These are phyloP conservation scores for Leptinotarsa rubiginosa DNA, from an alignment of 2,888 invertebrate genomes.

Conservation along the genomic window DNA sequence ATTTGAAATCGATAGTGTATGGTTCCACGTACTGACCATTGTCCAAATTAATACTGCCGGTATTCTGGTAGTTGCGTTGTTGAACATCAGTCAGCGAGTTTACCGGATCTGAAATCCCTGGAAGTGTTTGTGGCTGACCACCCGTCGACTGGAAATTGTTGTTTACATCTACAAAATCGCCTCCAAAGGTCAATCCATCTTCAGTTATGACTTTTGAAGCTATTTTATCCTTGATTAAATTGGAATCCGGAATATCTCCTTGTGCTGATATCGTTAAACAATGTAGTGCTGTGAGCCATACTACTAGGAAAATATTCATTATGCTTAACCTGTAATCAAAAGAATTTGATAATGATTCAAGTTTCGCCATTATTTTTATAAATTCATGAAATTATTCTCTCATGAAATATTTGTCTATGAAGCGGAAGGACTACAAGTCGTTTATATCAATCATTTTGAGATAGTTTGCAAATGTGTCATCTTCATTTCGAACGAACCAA, in stretches of 20 bases:
- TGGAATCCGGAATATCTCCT: neutral
- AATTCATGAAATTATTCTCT: too few species aligned
- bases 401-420: too few species aligned
- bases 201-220: conserved; percentile 10
- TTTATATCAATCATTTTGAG: too few species aligned
- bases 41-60: conserved; percentile 44
- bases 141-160: conserved; percentile 16
- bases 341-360: neutral
- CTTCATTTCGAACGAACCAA: too few species aligned
- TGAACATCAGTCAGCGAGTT: conserved; percentile 36
- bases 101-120: conserved; percentile 15
- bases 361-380: neutral
- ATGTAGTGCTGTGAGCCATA: conserved; percentile 13
- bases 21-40: conserved; percentile 51
- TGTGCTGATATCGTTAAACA: neutral
- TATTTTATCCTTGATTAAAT: neutral
- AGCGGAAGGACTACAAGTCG: too few species aligned
- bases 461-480: too few species aligned
- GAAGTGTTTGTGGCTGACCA: neutral
- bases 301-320: neutral
- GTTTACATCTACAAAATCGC: neutral
- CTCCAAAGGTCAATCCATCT: conserved; percentile 1
- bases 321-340: conserved; percentile 4
- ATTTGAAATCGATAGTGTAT: conserved; percentile 76
- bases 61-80: conserved; percentile 52